Conservation (phyloP, 1,140 invertebrate genomes). For the Druon quercuslanigerum region DNA sequence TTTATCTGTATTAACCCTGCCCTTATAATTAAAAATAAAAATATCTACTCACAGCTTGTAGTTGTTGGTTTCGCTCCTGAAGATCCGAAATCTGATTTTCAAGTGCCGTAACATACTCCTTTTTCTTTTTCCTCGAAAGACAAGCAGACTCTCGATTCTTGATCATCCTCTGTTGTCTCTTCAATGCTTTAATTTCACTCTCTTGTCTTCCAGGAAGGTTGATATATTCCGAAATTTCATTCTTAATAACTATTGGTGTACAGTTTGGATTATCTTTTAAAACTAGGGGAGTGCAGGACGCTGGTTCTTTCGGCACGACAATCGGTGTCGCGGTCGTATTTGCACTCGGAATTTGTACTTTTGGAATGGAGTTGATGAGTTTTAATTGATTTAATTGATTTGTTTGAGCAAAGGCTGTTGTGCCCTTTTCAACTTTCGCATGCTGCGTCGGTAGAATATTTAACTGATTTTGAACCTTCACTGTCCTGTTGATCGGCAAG, state of each 20-base stretch:
- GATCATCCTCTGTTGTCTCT: constrained; percentile 92
- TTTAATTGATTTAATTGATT: constrained; percentile 58
- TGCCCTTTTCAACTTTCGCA: constrained; percentile 13
- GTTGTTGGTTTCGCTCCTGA: constrained; percentile 82
- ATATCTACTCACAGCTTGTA: constrained; percentile 80
- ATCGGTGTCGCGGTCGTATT: constrained; percentile 18
- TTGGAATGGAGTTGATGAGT: constrained; percentile 50
- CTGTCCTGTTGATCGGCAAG: constrained; percentile 36
- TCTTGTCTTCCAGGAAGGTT: constrained; percentile 56
- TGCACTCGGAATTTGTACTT: constrained; percentile 44
- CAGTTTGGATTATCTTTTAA: constrained; percentile 36
- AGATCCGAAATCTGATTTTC: constrained; percentile 84
- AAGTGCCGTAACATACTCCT: constrained; percentile 89
- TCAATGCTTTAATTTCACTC: constrained; percentile 78
- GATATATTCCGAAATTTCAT: constrained; percentile 49
- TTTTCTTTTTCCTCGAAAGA: constrained; percentile 93
- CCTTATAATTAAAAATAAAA: neutral
- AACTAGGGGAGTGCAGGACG: constrained; percentile 35
- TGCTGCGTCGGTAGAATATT: constrained; percentile 44
- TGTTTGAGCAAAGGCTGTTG: constrained; percentile 28
- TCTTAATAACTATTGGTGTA: constrained; percentile 53
- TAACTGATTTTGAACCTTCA: constrained; percentile 50
- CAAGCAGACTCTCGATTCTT: constrained; percentile 93
- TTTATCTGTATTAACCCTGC: no score
- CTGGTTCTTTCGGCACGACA: constrained; percentile 21